Evolutionary conservation across 2,113 vertebrate species (phyloP).

Genomic region (Charina bottae): DNA sequence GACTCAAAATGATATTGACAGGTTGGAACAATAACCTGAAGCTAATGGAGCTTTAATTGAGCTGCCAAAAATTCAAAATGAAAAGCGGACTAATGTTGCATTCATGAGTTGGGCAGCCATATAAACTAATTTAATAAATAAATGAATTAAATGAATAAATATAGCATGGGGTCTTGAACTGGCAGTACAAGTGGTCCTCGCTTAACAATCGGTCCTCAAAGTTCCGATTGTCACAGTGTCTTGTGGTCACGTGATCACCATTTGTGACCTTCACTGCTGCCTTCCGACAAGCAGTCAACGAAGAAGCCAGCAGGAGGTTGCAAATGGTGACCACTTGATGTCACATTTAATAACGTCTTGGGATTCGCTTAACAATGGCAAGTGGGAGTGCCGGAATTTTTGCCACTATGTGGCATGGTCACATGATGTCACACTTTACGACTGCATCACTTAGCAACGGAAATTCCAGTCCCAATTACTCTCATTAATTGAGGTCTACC

Average conservation of each 20-base stretch:
- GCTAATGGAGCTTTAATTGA: background rate
- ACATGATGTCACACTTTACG: background rate
- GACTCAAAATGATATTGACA: background rate
- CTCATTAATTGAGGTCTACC: background rate
- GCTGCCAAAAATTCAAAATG: background rate
- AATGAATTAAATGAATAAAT: background rate
- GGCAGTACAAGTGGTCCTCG: background rate
- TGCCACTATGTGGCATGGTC: background rate
- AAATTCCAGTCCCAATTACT: background rate
- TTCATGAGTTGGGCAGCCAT: background rate
- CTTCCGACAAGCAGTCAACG: background rate
- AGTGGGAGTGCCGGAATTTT: background rate
- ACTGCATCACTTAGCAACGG: background rate
- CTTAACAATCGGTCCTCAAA: background rate
- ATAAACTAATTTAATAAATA: background rate
- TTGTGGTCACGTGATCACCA: background rate
- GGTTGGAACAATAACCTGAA: background rate
- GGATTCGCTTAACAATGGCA: background rate
- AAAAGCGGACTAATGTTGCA: background rate
- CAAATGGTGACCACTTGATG: background rate
- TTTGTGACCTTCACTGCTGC: background rate
- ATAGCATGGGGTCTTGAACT: background rate
- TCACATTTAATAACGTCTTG: background rate
- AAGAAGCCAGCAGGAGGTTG: background rate
- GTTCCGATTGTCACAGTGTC: background rate